Base-by-base conservation (phyloP, 2,113 vertebrate species). In the Amazona guildingii region DNA sequence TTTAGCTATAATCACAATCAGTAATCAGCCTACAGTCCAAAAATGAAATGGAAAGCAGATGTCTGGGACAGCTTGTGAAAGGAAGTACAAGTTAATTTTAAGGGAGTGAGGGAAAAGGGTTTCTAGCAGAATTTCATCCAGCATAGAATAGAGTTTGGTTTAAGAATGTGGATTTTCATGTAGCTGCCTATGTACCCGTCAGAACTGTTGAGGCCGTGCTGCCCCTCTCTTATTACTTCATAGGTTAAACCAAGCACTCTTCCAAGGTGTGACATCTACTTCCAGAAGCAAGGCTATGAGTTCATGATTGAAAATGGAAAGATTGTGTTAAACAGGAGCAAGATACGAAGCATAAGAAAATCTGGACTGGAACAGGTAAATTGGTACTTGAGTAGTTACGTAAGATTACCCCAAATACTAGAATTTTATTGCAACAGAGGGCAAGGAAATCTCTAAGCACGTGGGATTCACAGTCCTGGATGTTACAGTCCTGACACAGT, bases 201-300 rank as follows among this genome's bases (percentile, higher is more conserved):
- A 72, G 1, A 23, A 18, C 11, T 46, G 21, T 74, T 78, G n/a
- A 89, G 52, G 72, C 5, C 55, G 14, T 70, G 25, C 24, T 94
- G 43, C 24, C 25, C 11, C 27, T 91, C 13, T 83, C 76, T 81
- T 21, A 43, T 90, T 90, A 20, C 78, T 97, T 94, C 79, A 64
- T 95, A 98, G 98, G 61, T 98, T 79, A 96, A 98, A 35, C 95
- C 97, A 37, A 95, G 69, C 54, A 46, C 83, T 68, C 91, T 98
- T 80, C 99, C 98, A 33, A 91, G 87, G 28, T 99, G 99, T 97
- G 98, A 98, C 87, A 82, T 97, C 43, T 99, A 98, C 95, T 99
- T 98, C 95, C 98, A 97, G 85, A 96, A 98, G 37, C 98, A 97
- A 96, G 98, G 98, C 69, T 98, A 98, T 57, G 98, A 99, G 86